A percentile compares a stretch with the other conserved stretches of the same genome.
These are phyloP conservation scores for Troides aeacus DNA, from an alignment of 2,888 invertebrate species.

Conservation along the genomic window DNA sequence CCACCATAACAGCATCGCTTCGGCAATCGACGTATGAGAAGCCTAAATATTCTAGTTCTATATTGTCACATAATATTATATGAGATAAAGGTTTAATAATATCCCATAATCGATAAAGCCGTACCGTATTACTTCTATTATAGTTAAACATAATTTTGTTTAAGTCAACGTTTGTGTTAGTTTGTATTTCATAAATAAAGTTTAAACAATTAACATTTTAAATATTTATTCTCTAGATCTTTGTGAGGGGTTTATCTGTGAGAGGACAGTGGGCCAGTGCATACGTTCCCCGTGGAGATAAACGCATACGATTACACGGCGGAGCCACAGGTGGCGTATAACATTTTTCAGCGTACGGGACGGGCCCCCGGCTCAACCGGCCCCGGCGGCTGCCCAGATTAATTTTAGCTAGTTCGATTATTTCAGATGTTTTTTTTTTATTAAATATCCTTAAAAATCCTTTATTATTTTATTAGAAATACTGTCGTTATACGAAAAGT, in stretches of 20 bases:
- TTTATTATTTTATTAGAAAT: not conserved
- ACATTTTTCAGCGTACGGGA: conserved; percentile 72
- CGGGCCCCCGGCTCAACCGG: conserved; percentile 51
- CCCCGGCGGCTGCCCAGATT: conserved; percentile 51
- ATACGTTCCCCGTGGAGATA: conserved; percentile 67
- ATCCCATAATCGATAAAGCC: no score
- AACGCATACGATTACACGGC: conserved; percentile 76
- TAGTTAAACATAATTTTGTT: no score
- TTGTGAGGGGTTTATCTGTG: conserved; percentile 38
- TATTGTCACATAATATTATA: no score
- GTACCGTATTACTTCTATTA: no score
- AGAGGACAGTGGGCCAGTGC: conserved; percentile 51
- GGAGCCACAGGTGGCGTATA: conserved; percentile 77
- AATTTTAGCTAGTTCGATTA: conserved; percentile 63
- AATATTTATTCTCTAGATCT: conserved; percentile 43
- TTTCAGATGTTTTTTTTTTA: conserved; percentile 66
- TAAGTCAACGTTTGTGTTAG: not conserved
- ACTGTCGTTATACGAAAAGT: no score
- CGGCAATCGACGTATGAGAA: no score
- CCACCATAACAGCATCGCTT: no score
- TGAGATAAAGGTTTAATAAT: no score
- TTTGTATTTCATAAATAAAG: not conserved
- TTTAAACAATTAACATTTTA: not conserved
- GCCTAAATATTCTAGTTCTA: no score
- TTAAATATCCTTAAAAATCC: conserved; percentile 63